These are phyloP conservation scores for Epinephelus fuscoguttatus DNA, from an alignment of 2,113 vertebrate species.

Conservation along the genomic window DNA sequence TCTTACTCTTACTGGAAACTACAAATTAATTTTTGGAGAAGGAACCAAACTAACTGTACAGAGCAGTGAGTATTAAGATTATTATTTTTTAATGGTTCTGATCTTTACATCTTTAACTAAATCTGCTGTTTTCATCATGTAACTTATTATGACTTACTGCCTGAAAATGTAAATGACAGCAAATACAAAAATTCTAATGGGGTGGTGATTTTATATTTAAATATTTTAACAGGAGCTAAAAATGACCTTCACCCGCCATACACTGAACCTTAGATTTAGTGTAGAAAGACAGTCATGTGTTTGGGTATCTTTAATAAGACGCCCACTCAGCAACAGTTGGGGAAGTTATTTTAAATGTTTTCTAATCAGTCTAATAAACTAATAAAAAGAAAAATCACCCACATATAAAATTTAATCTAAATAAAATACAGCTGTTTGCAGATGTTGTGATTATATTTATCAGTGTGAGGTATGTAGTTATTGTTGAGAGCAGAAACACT, in stretches of 20 bases:
- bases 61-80: slow-evolving; percentile 22
- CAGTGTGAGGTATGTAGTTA: not conserved
- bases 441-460: not conserved
- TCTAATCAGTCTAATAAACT: not conserved
- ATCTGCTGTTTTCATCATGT: too few species aligned
- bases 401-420: not conserved
- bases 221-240: not conserved
- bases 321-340: too few species aligned
- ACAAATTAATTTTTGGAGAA: slow-evolving; percentile 58
- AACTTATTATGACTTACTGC: not conserved
- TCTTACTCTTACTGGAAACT: not conserved
- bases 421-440: too few species aligned
- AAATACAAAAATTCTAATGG: too few species aligned
- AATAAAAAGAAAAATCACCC: not conserved
- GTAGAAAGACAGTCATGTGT: not conserved
- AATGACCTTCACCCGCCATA: too few species aligned
- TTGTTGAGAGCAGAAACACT: not conserved
- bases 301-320: too few species aligned
- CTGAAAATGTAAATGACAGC: too few species aligned
- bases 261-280: not conserved
- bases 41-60: slow-evolving; percentile 57
- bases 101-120: too few species aligned
- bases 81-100: not conserved
- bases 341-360: not conserved
- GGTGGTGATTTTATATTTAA: not conserved